Base-by-base conservation (phyloP, 2,888 invertebrate species). In the Caenorhabditis sinica region DNA sequence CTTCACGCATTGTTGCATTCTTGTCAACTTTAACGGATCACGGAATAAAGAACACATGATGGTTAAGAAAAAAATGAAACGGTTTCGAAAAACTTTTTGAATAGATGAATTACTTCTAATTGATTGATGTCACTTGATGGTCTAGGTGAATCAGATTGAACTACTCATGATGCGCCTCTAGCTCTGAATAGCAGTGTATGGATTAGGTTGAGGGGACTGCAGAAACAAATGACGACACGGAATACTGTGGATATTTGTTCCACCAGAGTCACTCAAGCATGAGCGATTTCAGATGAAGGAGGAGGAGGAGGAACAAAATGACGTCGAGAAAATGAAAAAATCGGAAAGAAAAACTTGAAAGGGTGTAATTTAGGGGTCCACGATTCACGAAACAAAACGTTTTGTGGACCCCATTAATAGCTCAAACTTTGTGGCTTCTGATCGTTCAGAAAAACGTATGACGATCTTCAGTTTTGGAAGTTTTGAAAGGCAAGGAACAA, bases 301-400 rank as follows among this genome's bases (percentile, higher is more conserved):
- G 33, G 33, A 36, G 33, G 4, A 36, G 40, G 40, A 40, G 40
- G 40, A 40, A 40, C 40, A 40, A 40, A 40, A 40, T 49, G 49
- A 49, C 49, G 49, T 49, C 13, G 53, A 20, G 23, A 20, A 53
- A 60, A 28, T 17, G 17, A 58, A 15, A 11, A 49, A 49, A 15
- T 20, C 25, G 63, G 43, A 68, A 40, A n/a, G n/a, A n/a, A n/a
- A n/a, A n/a, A n/a, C n/a, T n/a, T n/a, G 68, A 68, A 68, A 56
- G 25, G 13, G 28, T 20, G 58, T 43, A 43, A 43, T 40, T 33
- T 43, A 28, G 43, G 58, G 20, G 43, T 15, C n/a, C 36, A 36
- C 40, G 36, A 33, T 65, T 56, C 30, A 36, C 28, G 9, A 43
- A 72, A 72, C 58, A 72, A 72, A 45, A 20, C 43, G 17, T 28